These are phyloP conservation scores for Leptinotarsa haldemani DNA, from an alignment of 2,888 invertebrate species.

Conservation along the genomic window DNA sequence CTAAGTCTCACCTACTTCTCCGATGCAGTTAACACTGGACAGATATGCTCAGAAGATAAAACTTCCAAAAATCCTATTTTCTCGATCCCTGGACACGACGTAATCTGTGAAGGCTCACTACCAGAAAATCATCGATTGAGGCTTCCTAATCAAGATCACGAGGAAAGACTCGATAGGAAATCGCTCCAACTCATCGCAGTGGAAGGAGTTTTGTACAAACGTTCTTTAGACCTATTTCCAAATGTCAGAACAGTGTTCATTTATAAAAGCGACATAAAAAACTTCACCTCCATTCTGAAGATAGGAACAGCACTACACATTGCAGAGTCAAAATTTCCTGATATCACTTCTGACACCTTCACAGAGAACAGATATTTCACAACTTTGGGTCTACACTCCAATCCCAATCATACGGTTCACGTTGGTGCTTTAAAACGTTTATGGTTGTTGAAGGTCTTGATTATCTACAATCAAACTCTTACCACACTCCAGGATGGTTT, in stretches of 20 bases:
- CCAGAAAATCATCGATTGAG: neutral
- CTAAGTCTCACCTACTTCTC: neutral
- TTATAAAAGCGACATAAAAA: neutral
- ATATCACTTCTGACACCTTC: neutral
- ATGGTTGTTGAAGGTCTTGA: neutral
- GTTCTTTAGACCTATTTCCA: neutral
- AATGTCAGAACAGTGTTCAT: neutral
- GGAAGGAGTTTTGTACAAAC: neutral
- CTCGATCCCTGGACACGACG: neutral
- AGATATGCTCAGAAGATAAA: neutral
- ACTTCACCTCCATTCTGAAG: neutral
- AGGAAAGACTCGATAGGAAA: neutral
- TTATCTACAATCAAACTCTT: conserved; percentile 15
- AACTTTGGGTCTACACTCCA: conserved; percentile 15
- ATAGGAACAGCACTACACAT: conserved; percentile 12
- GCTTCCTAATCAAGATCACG: neutral
- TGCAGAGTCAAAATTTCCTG: conserved; percentile 7
- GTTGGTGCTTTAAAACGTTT: neutral
- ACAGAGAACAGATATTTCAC: neutral
- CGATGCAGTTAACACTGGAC: neutral
- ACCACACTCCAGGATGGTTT: neutral
- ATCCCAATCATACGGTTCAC: neutral
- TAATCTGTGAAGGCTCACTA: neutral
- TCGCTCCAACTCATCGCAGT: neutral
- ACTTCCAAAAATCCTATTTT: neutral